phyloP scores from a whole-genome alignment of 2,113 vertebrate species.

The Forbesichthys papilliferus region DNA sequence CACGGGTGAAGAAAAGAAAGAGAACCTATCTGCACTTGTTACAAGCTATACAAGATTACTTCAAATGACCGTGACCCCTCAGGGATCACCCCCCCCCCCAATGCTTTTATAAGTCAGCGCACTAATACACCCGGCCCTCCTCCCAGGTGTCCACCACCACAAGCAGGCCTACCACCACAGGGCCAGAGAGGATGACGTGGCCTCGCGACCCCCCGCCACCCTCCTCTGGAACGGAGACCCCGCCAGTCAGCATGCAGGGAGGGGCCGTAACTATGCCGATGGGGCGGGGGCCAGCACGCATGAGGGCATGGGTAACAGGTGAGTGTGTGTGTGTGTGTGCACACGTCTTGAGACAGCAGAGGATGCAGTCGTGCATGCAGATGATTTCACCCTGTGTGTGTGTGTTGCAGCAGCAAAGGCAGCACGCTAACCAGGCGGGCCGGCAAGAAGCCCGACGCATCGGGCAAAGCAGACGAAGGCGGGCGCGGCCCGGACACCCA shows the following conservation, averaged over 20 bases:
- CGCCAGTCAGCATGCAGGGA: slow-evolving; percentile 77
- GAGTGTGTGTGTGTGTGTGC: slow-evolving; percentile 29
- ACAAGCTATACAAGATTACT: no score
- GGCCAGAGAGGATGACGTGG: slow-evolving; percentile 67
- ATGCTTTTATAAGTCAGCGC: neutral
- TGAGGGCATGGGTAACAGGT: slow-evolving; percentile 86
- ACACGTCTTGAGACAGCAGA: slow-evolving; percentile 25
- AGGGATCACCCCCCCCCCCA: neutral
- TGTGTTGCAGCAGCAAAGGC: slow-evolving; percentile 82
- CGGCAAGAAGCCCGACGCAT: slow-evolving; percentile 82
- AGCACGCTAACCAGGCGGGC: slow-evolving; percentile 81
- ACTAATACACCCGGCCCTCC: neutral
- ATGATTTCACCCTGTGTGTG: slow-evolving; percentile 1
- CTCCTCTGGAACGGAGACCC: slow-evolving; percentile 81
- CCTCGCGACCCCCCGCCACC: slow-evolving; percentile 59
- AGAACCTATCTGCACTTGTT: no score
- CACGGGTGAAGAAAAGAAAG: no score
- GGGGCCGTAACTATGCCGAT: slow-evolving; percentile 85
- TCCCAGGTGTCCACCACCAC: slow-evolving; percentile 64
- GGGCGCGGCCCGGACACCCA: slow-evolving; percentile 77
- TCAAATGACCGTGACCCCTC: neutral
- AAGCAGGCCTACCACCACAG: slow-evolving; percentile 67
- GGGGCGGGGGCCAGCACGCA: slow-evolving; percentile 69
- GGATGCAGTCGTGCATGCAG: neutral
- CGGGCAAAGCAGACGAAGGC: slow-evolving; percentile 75